Percentiles rank a stretch among this genome's conserved stretches.
These are phyloP conservation scores for Pocillopora damicornis DNA, from an alignment of 64 coral and sea anemone genomes.

Conservation along the genomic window DNA sequence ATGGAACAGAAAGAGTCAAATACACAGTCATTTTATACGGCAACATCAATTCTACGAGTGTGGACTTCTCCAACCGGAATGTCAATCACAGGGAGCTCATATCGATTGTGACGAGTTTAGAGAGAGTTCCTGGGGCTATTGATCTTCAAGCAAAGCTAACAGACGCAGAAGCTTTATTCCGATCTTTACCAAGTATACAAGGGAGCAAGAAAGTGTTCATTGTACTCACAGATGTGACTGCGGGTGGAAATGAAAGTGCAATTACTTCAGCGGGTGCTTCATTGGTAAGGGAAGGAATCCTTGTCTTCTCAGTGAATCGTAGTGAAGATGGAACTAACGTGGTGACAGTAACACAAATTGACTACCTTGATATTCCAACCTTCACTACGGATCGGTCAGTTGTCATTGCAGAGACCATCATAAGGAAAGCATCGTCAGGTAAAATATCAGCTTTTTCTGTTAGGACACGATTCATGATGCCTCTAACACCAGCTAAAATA, in stretches of 20 bases:
- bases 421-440: constrained; percentile 6
- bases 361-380: background rate
- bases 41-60: background rate
- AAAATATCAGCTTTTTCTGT: background rate
- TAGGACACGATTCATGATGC: background rate
- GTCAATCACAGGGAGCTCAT: background rate
- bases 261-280: background rate
- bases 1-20: constrained; percentile 24
- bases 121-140: background rate
- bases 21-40: constrained; percentile 44
- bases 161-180: constrained; percentile 56
- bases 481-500: too few relatives aligned
- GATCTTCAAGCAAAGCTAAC: constrained; percentile 4
- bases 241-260: constrained; percentile 20
- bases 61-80: background rate
- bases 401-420: constrained; percentile 28
- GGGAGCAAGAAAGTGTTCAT: constrained; percentile 56
- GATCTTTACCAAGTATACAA: constrained; percentile 6
- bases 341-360: constrained; percentile 4
- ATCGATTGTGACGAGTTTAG: background rate
- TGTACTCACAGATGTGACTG: constrained; percentile 16
- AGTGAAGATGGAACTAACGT: background rate
- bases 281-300: background rate
- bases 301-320: constrained; percentile 1
- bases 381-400: constrained; percentile 5